These are phyloP conservation scores for Drosophila nr. fundita DNA, from an alignment of 2,888 invertebrate species.

Conservation along the genomic window DNA sequence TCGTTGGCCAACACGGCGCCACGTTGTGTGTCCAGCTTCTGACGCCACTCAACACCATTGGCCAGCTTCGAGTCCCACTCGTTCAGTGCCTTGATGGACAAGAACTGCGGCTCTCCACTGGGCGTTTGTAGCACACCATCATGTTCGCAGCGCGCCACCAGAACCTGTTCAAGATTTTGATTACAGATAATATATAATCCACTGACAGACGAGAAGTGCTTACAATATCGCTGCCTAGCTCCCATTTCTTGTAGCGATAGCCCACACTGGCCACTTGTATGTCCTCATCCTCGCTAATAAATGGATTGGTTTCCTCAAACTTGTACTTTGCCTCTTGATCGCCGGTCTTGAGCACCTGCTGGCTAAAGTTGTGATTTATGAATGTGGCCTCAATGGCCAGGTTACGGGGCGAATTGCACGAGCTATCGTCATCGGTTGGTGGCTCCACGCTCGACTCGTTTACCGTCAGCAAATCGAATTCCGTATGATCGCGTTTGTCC, in stretches of 20 bases:
- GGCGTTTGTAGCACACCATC: constrained; percentile 97
- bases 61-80: constrained; percentile 99
- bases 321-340: constrained; percentile 92
- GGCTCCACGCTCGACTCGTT: constrained; percentile 99
- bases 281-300: constrained; percentile 96
- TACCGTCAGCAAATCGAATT: constrained; percentile 98
- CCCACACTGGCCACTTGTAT: constrained; percentile 98
- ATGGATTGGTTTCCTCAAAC: constrained; percentile 96
- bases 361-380: constrained; percentile 99
- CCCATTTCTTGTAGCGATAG: constrained; percentile 98
- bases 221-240: constrained; percentile 96
- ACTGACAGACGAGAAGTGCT: constrained; percentile 75
- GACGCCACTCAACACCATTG: constrained; percentile 99
- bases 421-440: constrained; percentile 97
- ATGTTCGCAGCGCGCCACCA: constrained; percentile 98
- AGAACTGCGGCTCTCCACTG: constrained; percentile 95
- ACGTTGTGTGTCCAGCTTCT: constrained; percentile 98
- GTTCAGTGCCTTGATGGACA: constrained; percentile 98
- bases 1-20: constrained; percentile 99
- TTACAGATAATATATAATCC: not conserved
- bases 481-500: constrained; percentile 99
- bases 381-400: constrained; percentile 99
- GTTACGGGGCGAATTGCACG: constrained; percentile 97
- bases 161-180: constrained; percentile 85
- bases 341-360: constrained; percentile 92